These are phyloP conservation scores for Ciona savignyi DNA, from an alignment of 23 tunicate species.

Conservation along the genomic window DNA sequence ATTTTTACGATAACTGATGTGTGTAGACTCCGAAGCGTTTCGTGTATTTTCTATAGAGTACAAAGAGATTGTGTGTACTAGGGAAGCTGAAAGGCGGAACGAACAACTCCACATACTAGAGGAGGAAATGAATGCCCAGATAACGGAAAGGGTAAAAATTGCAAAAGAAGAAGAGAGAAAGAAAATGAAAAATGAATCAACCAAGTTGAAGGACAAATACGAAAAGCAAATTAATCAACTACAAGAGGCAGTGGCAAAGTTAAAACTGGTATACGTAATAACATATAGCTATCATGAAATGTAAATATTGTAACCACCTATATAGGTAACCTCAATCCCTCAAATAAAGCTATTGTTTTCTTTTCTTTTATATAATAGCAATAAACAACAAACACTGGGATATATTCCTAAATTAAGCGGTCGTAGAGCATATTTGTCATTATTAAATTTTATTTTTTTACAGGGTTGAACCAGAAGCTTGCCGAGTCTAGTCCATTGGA, in stretches of 20 bases:
- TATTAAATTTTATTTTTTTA: background rate
- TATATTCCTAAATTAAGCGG: too few relatives aligned
- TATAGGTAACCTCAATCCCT: too few relatives aligned
- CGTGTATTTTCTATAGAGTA: too few relatives aligned
- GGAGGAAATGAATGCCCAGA: constrained; percentile 83
- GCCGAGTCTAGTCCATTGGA: constrained; percentile 36
- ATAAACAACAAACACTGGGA: too few relatives aligned
- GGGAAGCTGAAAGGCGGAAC: constrained; percentile 40
- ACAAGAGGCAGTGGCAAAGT: constrained; percentile 58
- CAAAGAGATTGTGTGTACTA: too few relatives aligned
- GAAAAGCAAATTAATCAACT: constrained; percentile 53
- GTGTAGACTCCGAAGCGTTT: too few relatives aligned
- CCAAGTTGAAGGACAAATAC: constrained; percentile 26
- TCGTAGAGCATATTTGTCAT: background rate
- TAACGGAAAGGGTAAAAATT: constrained; percentile 33
- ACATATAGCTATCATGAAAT: constrained; percentile 12
- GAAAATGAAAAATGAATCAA: constrained; percentile 26
- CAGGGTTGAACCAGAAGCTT: constrained; percentile 64
- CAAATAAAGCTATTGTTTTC: too few relatives aligned
- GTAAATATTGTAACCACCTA: too few relatives aligned
- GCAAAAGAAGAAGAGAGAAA: constrained; percentile 47
- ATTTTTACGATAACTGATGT: too few relatives aligned
- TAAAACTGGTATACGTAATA: constrained; percentile 47
- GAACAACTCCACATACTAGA: constrained; percentile 51
- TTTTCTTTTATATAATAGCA: too few relatives aligned